Conservation (phyloP, 2,113 vertebrate genomes). For the Spheniscus mendiculus region DNA sequence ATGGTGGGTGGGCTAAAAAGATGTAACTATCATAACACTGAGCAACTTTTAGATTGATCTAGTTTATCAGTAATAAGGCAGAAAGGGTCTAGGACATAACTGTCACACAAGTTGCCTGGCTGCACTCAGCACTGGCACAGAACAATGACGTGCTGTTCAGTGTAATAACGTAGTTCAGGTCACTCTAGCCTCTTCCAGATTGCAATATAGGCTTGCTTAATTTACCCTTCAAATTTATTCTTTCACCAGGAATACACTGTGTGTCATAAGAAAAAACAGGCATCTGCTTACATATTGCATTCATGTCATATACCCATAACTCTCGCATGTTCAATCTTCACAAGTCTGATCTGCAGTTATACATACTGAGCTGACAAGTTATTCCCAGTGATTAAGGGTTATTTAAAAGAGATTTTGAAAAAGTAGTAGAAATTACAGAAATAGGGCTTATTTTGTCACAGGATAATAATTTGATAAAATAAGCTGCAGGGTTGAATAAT, state of each 20-base stretch:
- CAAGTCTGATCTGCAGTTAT: background rate
- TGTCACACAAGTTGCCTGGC: background rate
- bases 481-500: background rate
- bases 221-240: background rate
- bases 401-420: background rate
- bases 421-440: background rate
- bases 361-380: background rate
- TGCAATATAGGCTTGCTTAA: background rate
- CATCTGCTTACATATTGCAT: background rate
- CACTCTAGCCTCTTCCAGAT: background rate
- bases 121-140: background rate
- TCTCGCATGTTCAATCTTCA: accelerated
- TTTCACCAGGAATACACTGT: background rate
- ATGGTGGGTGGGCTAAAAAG: background rate
- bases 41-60: background rate
- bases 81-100: background rate
- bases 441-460: background rate
- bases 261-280: background rate
- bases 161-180: background rate
- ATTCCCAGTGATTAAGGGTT: background rate
- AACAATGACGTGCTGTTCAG: background rate
- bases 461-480: background rate
- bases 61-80: background rate
- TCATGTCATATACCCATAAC: background rate
- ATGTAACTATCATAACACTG: background rate